phyloP scores from a whole-genome alignment of 2,888 invertebrate species.

The Julus scandinavius region DNA sequence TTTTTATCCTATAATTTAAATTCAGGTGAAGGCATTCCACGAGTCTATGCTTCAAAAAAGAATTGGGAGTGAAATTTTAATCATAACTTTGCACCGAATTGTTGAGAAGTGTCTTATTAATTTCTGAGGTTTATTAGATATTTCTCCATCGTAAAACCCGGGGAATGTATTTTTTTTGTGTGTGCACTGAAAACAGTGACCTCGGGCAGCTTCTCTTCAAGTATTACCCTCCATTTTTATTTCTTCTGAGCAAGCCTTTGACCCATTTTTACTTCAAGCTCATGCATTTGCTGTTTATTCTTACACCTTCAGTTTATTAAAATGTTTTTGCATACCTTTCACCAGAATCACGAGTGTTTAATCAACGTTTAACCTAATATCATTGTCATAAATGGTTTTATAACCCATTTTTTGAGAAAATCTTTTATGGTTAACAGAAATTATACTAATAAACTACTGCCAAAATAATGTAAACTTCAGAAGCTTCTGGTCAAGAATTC shows the following conservation, averaged over 20 bases:
- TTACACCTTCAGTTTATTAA: slow-evolving; percentile 38
- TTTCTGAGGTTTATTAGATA: slow-evolving; percentile 9
- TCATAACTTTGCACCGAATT: neutral
- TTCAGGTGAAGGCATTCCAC: neutral
- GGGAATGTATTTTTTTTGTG: neutral
- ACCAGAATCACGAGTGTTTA: neutral
- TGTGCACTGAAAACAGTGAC: slow-evolving; percentile 29
- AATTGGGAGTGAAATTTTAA: neutral
- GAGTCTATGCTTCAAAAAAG: neutral
- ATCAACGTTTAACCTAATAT: slow-evolving; percentile 20
- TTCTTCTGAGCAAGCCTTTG: slow-evolving; percentile 37
- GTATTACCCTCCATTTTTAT: slow-evolving; percentile 22
- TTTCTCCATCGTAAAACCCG: neutral
- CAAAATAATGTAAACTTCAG: neutral
- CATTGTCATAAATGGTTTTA: slow-evolving; percentile 26
- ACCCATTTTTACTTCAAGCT: slow-evolving; percentile 46
- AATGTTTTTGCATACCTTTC: slow-evolving; percentile 27
- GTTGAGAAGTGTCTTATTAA: slow-evolving; percentile 11
- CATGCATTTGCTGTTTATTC: neutral
- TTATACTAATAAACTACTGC: neutral
- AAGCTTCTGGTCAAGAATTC: neutral
- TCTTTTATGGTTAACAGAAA: neutral
- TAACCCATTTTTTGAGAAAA: neutral
- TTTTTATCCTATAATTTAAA: neutral
- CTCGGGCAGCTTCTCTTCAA: slow-evolving; percentile 41